phyloP scores from a whole-genome alignment of 2,888 invertebrate genomes.

The Cinara cedri region DNA sequence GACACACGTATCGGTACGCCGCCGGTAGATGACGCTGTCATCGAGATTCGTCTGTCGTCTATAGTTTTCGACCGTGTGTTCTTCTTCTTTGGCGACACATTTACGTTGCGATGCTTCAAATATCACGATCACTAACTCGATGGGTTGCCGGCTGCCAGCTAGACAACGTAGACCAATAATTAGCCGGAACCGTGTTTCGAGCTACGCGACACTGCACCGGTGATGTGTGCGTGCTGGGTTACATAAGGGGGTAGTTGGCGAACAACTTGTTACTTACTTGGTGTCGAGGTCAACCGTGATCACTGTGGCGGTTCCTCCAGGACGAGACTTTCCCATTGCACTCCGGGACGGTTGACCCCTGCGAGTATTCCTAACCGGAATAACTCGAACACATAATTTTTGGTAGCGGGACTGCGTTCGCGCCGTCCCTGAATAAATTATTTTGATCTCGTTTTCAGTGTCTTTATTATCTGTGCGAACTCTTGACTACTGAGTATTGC shows the following conservation, averaged over 20 bases:
- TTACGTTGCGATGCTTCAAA: no score
- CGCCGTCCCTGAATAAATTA: slow-evolving; percentile 54
- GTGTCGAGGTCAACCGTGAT: slow-evolving; percentile 71
- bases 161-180: no score
- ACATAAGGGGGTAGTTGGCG: background rate
- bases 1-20: background rate
- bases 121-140: background rate
- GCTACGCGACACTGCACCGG: background rate
- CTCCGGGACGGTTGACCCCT: slow-evolving; percentile 75
- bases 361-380: slow-evolving; percentile 77
- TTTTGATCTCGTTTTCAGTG: no score
- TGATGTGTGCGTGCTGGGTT: background rate
- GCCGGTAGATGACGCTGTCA: slow-evolving; percentile 9
- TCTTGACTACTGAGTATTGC: no score
- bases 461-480: no score
- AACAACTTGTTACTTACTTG: slow-evolving; percentile 62
- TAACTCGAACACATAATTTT: slow-evolving; percentile 67
- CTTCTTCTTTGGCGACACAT: background rate
- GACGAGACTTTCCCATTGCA: slow-evolving; percentile 77
- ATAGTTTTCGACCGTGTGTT: background rate
- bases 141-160: background rate
- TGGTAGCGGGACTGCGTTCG: slow-evolving; percentile 58
- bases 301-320: slow-evolving; percentile 75
- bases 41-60: no score
- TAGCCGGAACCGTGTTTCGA: no score